phyloP scores from a whole-genome alignment of 92 coral and sea anemone genomes.

The Parazoanthus atlanticus region DNA sequence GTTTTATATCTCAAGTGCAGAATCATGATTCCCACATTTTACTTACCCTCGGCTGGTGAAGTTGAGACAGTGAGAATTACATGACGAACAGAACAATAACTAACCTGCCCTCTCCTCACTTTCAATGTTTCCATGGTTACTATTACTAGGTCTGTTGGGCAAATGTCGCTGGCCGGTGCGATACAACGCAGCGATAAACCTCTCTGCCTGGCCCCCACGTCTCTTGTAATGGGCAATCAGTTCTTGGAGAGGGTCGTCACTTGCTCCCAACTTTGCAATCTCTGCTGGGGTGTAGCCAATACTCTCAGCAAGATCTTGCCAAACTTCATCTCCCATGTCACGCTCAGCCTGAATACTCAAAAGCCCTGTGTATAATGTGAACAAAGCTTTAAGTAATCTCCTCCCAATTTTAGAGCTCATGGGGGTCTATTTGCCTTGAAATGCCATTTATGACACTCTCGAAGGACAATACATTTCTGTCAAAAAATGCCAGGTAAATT shows the following conservation, averaged over 20 bases:
- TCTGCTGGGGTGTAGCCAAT: conserved; percentile 90
- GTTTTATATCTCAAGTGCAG: no score
- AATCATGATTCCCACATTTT: no score
- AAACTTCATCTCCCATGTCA: conserved; percentile 95
- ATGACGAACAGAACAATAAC: background rate
- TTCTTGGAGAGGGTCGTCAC: conserved; percentile 77
- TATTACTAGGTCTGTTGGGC: background rate
- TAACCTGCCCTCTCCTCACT: conserved; percentile 29
- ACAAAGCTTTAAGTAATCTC: background rate
- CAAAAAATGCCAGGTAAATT: no score
- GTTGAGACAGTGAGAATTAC: no score
- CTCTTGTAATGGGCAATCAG: conserved; percentile 85
- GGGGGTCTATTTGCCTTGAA: no score
- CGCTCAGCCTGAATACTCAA: conserved; percentile 85
- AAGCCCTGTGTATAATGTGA: conserved; percentile 49
- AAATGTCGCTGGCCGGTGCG: conserved; percentile 66
- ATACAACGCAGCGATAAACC: conserved; percentile 89
- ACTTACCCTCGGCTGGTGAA: no score
- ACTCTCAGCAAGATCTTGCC: conserved; percentile 89
- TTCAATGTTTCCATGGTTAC: conserved; percentile 12
- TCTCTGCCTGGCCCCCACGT: conserved; percentile 88
- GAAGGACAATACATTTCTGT: no score
- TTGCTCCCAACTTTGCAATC: conserved; percentile 63
- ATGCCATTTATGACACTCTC: no score
- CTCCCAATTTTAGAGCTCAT: no score